Evolutionary conservation across 2,113 vertebrate species (phyloP).

Genomic region (Seriola quinqueradiata): DNA sequence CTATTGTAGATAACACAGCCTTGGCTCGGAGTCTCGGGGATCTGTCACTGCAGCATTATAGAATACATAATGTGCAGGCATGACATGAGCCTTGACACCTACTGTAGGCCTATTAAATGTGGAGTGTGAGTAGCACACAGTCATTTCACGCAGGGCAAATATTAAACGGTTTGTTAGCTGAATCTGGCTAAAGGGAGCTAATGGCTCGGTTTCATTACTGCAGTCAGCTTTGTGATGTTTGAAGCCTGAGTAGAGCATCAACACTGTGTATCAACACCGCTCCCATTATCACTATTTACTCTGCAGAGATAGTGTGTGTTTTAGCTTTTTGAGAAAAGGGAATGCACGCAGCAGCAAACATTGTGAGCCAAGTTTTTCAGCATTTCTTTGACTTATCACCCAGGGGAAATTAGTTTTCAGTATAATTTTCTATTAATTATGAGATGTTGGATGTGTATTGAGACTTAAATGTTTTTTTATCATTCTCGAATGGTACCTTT

Average conservation of each 20-base stretch:
- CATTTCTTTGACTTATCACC: constrained; percentile 32
- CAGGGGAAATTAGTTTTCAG: constrained; percentile 27
- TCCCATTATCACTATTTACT: constrained; percentile 54
- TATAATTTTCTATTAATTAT: constrained; percentile 29
- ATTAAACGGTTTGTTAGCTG: constrained; percentile 33
- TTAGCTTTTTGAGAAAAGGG: constrained; percentile 26
- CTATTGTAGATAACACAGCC: constrained; percentile 67
- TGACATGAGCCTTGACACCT: constrained; percentile 61
- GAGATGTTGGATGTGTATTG: background rate
- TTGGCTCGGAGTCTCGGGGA: constrained; percentile 48
- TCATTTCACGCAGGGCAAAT: constrained; percentile 35
- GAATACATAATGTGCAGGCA: constrained; percentile 49
- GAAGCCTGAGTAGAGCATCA: constrained; percentile 19
- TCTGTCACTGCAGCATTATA: constrained; percentile 57
- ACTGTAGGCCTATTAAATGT: constrained; percentile 50
- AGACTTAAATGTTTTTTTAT: background rate
- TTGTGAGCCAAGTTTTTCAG: constrained; percentile 29
- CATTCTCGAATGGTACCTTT: background rate
- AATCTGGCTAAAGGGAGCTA: constrained; percentile 47
- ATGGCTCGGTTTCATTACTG: constrained; percentile 48
- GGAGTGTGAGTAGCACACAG: constrained; percentile 34
- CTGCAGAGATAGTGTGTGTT: constrained; percentile 21
- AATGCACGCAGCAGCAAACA: constrained; percentile 26
- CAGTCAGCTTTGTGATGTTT: constrained; percentile 27
- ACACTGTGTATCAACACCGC: constrained; percentile 3